Conservation (phyloP, 2,888 invertebrate species). For the Empis livida region DNA sequence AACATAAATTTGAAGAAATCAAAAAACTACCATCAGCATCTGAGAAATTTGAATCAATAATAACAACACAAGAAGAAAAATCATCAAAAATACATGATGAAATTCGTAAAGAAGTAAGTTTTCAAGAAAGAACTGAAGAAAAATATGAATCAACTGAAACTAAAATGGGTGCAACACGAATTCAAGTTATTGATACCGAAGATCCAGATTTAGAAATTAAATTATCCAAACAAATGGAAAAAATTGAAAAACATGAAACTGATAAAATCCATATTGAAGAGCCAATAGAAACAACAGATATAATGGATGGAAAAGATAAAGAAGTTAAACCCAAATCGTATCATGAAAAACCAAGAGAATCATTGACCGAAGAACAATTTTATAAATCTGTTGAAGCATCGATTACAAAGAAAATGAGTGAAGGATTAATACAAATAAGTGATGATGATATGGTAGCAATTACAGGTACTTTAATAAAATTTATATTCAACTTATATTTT, state of each 20-base stretch:
- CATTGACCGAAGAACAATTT: conserved; percentile 33
- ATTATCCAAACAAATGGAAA: conserved; percentile 12
- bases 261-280: conserved; percentile 1
- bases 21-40: conserved; percentile 3
- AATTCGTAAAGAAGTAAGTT: conserved; percentile 9
- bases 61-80: not conserved
- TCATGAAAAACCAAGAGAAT: conserved; percentile 24
- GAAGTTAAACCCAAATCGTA: conserved; percentile 17
- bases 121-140: conserved; percentile 9
- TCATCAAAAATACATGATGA: conserved; percentile 1
- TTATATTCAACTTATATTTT: not conserved
- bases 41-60: not conserved
- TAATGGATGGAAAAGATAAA: not conserved
- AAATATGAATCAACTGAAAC: not conserved
- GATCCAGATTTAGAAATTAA: conserved; percentile 13
- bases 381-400: conserved; percentile 32
- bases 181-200: not conserved
- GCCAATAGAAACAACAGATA: not conserved
- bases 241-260: conserved; percentile 11
- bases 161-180: conserved; percentile 2
- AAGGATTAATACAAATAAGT: conserved; percentile 27
- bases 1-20: conserved; percentile 1
- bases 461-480: not conserved
- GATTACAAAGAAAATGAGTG: conserved; percentile 33
- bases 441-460: conserved; percentile 20